Base-by-base conservation (phyloP, 2,888 invertebrate genomes). In the Tethea ocularis region DNA sequence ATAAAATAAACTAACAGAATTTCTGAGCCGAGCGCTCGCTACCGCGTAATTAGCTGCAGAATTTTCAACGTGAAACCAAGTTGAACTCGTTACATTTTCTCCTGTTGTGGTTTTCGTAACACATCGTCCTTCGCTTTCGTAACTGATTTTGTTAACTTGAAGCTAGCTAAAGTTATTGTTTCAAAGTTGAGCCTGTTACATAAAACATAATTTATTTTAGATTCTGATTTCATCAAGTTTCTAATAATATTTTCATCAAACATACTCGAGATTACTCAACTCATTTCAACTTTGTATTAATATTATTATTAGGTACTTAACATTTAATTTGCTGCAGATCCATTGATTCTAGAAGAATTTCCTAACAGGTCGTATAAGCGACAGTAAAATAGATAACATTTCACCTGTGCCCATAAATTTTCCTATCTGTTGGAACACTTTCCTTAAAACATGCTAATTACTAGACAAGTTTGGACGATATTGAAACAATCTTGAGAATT, bases 381-480 rank as follows among this genome's bases (percentile, higher is more conserved):
- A 36, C 26, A 17, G 15, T 23, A 20, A 23, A 54, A 60, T 58
- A 52, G 54, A 54, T 36, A 54, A 54, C 53, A 53, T 54, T 54
- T 54, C 53, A 54, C 20, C 54, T 23, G 56, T 62, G 61, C 70
- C 72, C 64, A 75, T 77, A 77, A 78, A 78, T 77, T 77, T 67
- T 71, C 68, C 71, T 80, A 84, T 82, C 80, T 77, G 67, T 63
- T 52, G 64, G 66, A 81, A 82, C 80, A 86, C 83, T 87, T 87
- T 87, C 82, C 74, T 77, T 72, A 66, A 57, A 68, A 70, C 60
- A 67, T 70, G 82, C 80, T 87, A 85, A 86, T 83, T 82, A 76
- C 74, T 71, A 65, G 65, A 75, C 74, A 77, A 69, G 72, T 61
- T 60, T 63, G 63, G 60, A 62, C 63, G 36, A 59, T 57, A 46